Evolutionary conservation across 2,888 invertebrate species (phyloP), one percentile per base, ranked within the genome.

Genomic region (Camponotus fellah): DNA sequence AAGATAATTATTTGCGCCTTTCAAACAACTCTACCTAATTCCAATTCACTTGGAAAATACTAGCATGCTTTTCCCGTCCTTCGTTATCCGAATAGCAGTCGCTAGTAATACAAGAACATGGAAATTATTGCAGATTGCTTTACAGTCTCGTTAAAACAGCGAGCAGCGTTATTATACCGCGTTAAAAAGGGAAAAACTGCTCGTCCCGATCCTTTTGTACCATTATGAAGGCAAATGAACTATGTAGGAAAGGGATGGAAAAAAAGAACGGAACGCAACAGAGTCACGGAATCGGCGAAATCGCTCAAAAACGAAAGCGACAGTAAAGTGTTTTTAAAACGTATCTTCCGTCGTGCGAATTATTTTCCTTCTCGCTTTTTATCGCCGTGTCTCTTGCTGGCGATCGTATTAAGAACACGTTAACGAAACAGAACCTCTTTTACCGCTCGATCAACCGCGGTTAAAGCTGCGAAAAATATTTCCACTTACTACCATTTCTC

Each of bases 111-210:
- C 49, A 69, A 72, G 77, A 85, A 83, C 49, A 64, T 64, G 60
- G 62, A 79, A 74, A 83, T 83, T 79, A 74, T 83, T 72, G 62
- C 83, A 71, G 85, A 83, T 85, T 83, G 80, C 75, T 85, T 85
- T 84, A 84, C 80, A 84, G 75, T 58, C 84, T 84, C 84, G 85
- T 85, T 85, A 81, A 84, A 84, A 84, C 81, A 76, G 71, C 60
- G 58, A 43, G 65, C 32, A 53, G 58, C 64, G 79, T 85, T 85
- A 75, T 84, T 83, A 84, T 58, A 56, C 84, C 34, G 75, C 32
- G 84, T 60, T 81, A 85, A 80, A 83, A 60, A 62, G n/a, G 62
- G 46, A 58, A 62, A 81, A 56, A 26, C 26, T 46, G 71, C 65
- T 53, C 53, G 65, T 56, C 43, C 46, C 82, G 56, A 65, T 66